phyloP scores from a whole-genome alignment of 35 echinoderm and acorn worm genomes.

The Amphiura filiformis region DNA sequence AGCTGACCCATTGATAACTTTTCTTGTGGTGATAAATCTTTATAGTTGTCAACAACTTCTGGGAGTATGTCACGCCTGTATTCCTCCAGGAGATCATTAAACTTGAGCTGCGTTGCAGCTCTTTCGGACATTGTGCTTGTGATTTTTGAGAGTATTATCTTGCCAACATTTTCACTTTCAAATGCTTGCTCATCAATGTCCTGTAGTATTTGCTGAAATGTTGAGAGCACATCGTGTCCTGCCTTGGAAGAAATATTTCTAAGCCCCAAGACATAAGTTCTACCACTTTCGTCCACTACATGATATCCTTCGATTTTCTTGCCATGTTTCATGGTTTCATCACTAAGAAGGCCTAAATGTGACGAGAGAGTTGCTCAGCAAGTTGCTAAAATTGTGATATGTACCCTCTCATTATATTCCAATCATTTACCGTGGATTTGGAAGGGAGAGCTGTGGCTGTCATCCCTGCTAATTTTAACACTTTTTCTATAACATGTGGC shows the following conservation, averaged over 20 bases:
- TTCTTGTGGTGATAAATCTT: constrained; percentile 9
- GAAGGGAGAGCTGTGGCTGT: constrained; percentile 3
- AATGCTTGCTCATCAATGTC: neutral
- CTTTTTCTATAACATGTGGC: constrained; percentile 10
- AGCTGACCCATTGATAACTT: constrained; percentile 33
- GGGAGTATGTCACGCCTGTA: neutral
- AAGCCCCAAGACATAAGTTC: neutral
- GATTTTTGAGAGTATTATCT: neutral
- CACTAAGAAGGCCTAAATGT: constrained; percentile 15
- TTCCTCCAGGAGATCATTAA: neutral
- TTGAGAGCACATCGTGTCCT: constrained; percentile 14
- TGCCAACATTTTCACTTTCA: neutral
- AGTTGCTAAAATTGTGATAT: constrained; percentile 31
- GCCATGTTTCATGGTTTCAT: constrained; percentile 15
- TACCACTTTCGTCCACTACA: neutral
- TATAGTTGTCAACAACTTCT: neutral
- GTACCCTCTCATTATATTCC: constrained; percentile 42
- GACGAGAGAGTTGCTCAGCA: constrained; percentile 38
- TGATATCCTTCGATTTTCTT: constrained; percentile 6
- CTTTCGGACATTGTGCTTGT: neutral
- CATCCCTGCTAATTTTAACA: constrained; percentile 34
- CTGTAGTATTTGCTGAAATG: constrained; percentile 9
- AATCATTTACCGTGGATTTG: constrained; percentile 27
- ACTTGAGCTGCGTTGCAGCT: neutral
- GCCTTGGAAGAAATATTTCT: neutral